Conservation (phyloP, 2,888 invertebrate species). For the Heliconius ismenius region DNA sequence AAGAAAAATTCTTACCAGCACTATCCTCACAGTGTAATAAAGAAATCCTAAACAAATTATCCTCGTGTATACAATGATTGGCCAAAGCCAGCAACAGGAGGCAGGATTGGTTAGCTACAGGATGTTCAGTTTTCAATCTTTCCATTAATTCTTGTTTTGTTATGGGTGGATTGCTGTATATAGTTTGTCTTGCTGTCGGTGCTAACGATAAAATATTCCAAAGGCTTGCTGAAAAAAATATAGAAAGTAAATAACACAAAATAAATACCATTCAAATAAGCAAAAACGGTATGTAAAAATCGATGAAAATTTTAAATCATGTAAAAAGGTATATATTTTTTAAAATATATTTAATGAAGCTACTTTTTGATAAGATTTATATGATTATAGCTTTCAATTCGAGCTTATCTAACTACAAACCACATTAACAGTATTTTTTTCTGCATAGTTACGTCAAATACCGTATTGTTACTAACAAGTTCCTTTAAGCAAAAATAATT, state of each 20-base stretch:
- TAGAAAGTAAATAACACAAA: neutral
- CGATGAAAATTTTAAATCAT: too few species aligned
- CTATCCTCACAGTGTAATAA: constrained; percentile 91
- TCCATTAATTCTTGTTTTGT: constrained; percentile 73
- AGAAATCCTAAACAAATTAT: constrained; percentile 93
- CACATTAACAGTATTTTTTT: too few species aligned
- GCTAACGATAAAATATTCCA: constrained; percentile 90
- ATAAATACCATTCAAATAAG: neutral
- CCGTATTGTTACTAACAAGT: too few species aligned
- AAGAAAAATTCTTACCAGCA: constrained; percentile 78
- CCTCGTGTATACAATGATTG: constrained; percentile 91
- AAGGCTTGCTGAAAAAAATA: constrained; percentile 81
- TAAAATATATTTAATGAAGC: too few species aligned
- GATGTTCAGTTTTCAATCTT: constrained; percentile 83
- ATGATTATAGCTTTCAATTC: too few species aligned
- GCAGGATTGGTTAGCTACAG: constrained; percentile 94
- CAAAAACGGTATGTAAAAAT: neutral
- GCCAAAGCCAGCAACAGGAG: constrained; percentile 92
- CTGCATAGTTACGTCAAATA: too few species aligned
- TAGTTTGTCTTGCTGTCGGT: constrained; percentile 65
- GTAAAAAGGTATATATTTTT: too few species aligned
- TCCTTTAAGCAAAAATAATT: neutral
- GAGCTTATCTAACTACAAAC: too few species aligned
- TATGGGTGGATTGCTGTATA: constrained; percentile 61
- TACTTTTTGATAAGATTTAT: too few species aligned